phyloP scores from a whole-genome alignment of 2,113 vertebrate genomes.

The Bujurquina vittata region DNA sequence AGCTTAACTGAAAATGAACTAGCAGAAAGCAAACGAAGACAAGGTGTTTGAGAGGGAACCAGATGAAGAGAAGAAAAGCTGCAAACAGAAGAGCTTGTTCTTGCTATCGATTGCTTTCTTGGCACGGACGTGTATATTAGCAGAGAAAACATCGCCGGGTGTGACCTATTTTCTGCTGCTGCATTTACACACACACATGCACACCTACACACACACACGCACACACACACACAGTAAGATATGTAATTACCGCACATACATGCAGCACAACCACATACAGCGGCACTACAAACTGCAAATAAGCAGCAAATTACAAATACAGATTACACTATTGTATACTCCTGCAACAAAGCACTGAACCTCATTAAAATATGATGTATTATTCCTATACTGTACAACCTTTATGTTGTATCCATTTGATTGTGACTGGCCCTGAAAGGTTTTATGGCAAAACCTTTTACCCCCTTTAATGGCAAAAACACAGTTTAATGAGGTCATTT shows the following conservation, averaged over 20 bases:
- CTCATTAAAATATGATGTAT: background rate
- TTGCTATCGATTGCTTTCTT: slow-evolving; percentile 30
- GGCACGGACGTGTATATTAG: slow-evolving; percentile 21
- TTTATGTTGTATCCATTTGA: accelerated
- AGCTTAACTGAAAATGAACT: background rate
- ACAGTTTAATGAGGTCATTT: background rate
- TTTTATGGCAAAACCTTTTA: background rate
- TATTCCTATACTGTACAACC: background rate
- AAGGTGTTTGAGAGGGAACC: background rate
- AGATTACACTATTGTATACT: background rate
- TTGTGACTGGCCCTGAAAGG: background rate
- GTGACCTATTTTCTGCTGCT: slow-evolving; percentile 50
- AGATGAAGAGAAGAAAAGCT: background rate
- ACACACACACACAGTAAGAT: slow-evolving; percentile 3
- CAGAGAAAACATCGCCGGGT: background rate
- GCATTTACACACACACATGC: slow-evolving; percentile 16
- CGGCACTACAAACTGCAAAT: background rate
- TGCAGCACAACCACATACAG: background rate
- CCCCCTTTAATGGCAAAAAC: accelerated
- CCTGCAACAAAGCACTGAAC: background rate
- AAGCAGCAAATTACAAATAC: background rate
- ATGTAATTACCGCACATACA: background rate
- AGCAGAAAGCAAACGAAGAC: background rate
- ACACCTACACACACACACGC: background rate
- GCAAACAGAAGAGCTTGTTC: background rate